Base-by-base conservation (phyloP, 2,888 invertebrate genomes). In the Deilephila elpenor region DNA sequence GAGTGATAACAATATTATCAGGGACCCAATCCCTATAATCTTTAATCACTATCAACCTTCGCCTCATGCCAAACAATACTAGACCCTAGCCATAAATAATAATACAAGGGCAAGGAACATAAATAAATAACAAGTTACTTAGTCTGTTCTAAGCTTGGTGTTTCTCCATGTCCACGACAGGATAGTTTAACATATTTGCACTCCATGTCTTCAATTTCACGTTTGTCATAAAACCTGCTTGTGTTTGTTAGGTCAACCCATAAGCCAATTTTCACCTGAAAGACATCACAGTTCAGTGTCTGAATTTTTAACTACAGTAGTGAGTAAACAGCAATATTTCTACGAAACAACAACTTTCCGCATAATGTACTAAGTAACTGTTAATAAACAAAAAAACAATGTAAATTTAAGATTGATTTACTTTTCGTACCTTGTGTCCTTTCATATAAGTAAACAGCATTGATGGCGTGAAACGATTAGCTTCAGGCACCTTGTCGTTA, bases 201-300 rank as follows among this genome's bases (percentile, higher is more conserved):
- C 19, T 96, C 97, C 74, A 96, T 93, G 1, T 95, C 93, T 85
- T 98, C 98, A 34, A 99, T 95, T 75, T 96, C 96, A n/a, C 94
- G 89, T 78, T 97, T 97, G 83, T 98, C 96, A 88, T 99, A 99
- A 91, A 99, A 99, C 74, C 99, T 95, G 76, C 95, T 96, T 0
- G 99, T 99, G 86, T 99, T 99, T 0, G 99, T 99, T 78, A 99
- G 95, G 91, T 99, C 99, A 77, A 99, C 97, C 98, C 99, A 98
- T 34, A 99, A 90, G 0, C 99, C 99, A 75, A 99, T 91, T 86
- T 97, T 98, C 25, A 97, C 92, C 98, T 98, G 87, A 29, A 88
- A 83, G 5, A 5, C 11, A 44, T 5, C 7, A 32, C 34, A 71
- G 8, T 25, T 37, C 6, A 37, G 60, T 60, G 25, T 32, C 0